Conservation (phyloP, 2,888 invertebrate species). For the Boloria euphrosyne region DNA sequence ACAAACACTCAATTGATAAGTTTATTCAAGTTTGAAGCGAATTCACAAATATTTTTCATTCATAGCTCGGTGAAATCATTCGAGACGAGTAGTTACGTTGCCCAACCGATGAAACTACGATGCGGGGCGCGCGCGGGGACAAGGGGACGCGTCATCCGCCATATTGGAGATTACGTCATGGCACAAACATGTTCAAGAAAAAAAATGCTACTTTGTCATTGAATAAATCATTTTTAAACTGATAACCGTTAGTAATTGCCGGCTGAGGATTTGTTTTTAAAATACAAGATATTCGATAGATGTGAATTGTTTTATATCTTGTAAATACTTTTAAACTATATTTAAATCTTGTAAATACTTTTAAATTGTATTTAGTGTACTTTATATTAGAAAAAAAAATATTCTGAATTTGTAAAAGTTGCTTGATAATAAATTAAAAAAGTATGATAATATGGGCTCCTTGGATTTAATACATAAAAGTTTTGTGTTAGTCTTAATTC, state of each 20-base stretch:
- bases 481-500: no score
- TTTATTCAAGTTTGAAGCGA: conserved; percentile 54
- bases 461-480: no score
- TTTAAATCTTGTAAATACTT: no score
- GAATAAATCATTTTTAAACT: conserved; percentile 13
- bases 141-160: conserved; percentile 78
- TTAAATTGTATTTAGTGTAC: no score
- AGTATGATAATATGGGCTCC: no score
- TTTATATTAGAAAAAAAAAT: no score
- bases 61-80: conserved; percentile 73
- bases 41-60: conserved; percentile 71
- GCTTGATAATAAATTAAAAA: no score
- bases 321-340: no score
- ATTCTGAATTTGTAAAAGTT: no score
- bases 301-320: no score
- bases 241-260: conserved; percentile 5
- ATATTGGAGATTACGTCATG: conserved; percentile 80
- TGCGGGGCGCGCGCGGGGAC: conserved; percentile 52
- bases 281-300: no score
- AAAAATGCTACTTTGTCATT: conserved; percentile 17
- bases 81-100: conserved; percentile 64
- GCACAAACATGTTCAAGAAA: conserved; percentile 31
- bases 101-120: conserved; percentile 60
- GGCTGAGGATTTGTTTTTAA: background rate
- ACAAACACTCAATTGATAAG: conserved; percentile 57